A percentile compares a stretch with the other conserved stretches of the same genome.
These are phyloP conservation scores for Oreochromis aureus DNA, from an alignment of 2,113 vertebrate species.

Conservation along the genomic window DNA sequence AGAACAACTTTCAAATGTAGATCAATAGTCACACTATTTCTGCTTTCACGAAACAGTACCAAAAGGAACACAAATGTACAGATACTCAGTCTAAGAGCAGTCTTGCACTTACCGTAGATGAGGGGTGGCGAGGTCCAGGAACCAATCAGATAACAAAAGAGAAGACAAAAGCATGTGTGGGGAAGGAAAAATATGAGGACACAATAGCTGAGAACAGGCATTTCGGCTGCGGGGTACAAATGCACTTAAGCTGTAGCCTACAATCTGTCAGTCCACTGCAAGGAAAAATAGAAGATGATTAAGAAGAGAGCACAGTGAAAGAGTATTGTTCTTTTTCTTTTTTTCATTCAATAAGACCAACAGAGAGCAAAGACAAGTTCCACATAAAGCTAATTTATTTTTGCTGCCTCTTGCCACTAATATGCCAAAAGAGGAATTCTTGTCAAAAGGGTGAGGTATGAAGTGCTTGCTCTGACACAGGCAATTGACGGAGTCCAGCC, in stretches of 20 bases:
- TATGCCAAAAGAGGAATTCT: conserved; percentile 31
- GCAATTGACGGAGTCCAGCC: conserved; percentile 27
- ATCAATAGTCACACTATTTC: conserved; percentile 1
- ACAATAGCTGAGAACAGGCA: background rate
- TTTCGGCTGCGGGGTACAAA: background rate
- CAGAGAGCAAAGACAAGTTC: background rate
- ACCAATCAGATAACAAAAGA: conserved; percentile 14
- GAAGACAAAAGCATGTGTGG: background rate
- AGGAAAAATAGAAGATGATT: background rate
- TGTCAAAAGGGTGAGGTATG: conserved; percentile 34
- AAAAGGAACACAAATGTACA: background rate
- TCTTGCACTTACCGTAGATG: background rate
- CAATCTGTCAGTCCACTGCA: background rate
- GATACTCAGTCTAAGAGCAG: background rate
- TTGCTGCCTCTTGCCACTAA: conserved; percentile 37
- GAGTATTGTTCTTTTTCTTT: background rate
- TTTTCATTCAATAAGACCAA: background rate
- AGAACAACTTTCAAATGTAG: background rate
- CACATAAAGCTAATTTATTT: conserved; percentile 39
- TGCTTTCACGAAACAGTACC: background rate
- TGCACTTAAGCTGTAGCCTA: background rate
- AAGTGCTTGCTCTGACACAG: conserved; percentile 6
- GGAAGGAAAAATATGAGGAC: background rate
- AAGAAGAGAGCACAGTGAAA: background rate
- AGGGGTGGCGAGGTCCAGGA: background rate